Conservation (phyloP, 2,797 vertebrate species). For the Scleropages formosus region DNA sequence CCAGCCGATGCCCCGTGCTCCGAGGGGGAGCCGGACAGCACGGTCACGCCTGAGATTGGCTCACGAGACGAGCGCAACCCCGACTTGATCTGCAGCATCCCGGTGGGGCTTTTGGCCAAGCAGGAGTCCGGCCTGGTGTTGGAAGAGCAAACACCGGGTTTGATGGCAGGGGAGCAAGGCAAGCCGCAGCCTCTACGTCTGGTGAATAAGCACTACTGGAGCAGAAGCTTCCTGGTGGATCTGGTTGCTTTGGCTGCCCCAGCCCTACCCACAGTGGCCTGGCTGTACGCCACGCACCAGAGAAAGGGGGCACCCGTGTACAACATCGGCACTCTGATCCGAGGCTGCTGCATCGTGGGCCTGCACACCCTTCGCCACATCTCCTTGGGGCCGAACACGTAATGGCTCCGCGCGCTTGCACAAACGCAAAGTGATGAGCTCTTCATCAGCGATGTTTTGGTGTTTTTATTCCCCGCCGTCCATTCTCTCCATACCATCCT, state of each 20-base stretch:
- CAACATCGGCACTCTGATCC: slow-evolving; percentile 84
- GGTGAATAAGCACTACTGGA: slow-evolving; percentile 81
- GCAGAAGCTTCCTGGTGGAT: slow-evolving; percentile 85
- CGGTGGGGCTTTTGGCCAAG: background rate
- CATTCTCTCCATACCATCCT: background rate
- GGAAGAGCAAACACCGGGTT: slow-evolving; percentile 21
- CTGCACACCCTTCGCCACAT: slow-evolving; percentile 85
- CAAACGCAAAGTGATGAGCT: slow-evolving; percentile 4
- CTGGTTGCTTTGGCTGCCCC: slow-evolving; percentile 86
- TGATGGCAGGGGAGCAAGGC: slow-evolving; percentile 34
- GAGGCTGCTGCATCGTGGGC: slow-evolving; percentile 90
- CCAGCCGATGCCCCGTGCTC: background rate
- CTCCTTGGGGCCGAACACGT: slow-evolving; percentile 58
- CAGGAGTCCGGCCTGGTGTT: background rate
- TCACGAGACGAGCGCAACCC: background rate
- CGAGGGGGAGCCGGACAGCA: slow-evolving; percentile 10
- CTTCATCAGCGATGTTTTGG: background rate
- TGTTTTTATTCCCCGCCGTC: background rate
- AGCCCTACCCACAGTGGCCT: slow-evolving; percentile 83
- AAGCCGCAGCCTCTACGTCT: slow-evolving; percentile 31
- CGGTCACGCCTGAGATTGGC: background rate
- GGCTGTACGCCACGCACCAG: slow-evolving; percentile 85
- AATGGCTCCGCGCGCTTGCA: slow-evolving; percentile 40
- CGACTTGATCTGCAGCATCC: background rate
- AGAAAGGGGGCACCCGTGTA: slow-evolving; percentile 80